Base-by-base conservation (phyloP, 2,113 vertebrate genomes). In the Buteo buteo region DNA sequence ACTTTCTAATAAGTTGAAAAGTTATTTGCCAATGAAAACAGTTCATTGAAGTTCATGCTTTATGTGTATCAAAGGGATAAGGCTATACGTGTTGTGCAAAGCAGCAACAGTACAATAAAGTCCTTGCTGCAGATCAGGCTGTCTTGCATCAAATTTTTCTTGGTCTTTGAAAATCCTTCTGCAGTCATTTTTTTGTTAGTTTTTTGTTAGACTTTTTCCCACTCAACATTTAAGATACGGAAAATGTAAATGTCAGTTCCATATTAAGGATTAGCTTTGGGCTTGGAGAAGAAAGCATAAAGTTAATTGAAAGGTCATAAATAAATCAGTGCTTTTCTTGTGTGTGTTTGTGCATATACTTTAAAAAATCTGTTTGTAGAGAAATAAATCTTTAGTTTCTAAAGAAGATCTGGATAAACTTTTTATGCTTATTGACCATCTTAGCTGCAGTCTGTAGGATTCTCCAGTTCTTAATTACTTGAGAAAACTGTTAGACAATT, bases 261-360 rank as follows among this genome's bases (percentile, higher is more conserved):
- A 22, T 92, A 82, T 79, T 91, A 80, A 96, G 73, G 40, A 59
- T 96, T 84, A 86, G 52, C 59, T 92, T 93, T 88, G 73, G 61
- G 49, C 78, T 79, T 76, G 32, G n/a, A 96, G 44, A 64, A 97
- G 76, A 88, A 89, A 65, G 57, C 38, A 32, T 45, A 1, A 84
- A 66, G 93, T 88, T 95, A 94, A 93, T 93, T 92, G 90, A 90
- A 87, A 90, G 81, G 59, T 81, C 77, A 80, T 52, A 94, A 87
- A 85, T 61, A 80, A 78, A 92, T 71, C 11, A 66, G 29, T 83
- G 76, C 42, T 78, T 86, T 78, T 81, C 25, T 69, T 50, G 15
- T 72, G 31, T 64, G 44, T 49, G 22, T 87, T 86, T 72, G 44
- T 90, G 54, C 54, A 54, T 50, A 21, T 65, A 19, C 25, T 94